These are phyloP conservation scores for Cricetomys ansorgei DNA, from an alignment of 2,113 vertebrate genomes.

Conservation along the genomic window DNA sequence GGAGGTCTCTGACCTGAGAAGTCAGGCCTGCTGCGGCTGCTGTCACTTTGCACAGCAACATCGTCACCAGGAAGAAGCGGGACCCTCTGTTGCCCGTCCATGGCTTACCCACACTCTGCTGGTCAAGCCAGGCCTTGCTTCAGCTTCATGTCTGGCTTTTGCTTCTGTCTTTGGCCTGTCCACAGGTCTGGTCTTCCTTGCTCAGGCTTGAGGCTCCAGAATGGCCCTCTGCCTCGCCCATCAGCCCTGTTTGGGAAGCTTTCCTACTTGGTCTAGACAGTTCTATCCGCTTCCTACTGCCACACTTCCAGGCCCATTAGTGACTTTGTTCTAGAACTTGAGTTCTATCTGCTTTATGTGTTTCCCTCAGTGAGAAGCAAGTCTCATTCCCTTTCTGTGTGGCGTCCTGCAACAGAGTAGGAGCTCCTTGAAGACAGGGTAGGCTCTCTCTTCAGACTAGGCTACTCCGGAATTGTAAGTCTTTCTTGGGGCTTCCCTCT, in stretches of 20 bases:
- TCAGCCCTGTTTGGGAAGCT: neutral
- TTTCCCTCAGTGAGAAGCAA: neutral
- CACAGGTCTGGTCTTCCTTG: neutral
- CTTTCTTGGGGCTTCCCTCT: neutral
- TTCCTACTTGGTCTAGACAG: neutral
- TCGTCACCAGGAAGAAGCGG: too few species aligned
- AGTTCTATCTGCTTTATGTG: neutral
- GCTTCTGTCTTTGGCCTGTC: neutral
- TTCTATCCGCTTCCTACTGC: neutral
- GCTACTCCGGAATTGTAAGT: neutral
- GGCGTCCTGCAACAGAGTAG: neutral
- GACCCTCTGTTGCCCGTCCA: too few species aligned
- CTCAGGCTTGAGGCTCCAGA: neutral
- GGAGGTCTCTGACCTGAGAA: neutral
- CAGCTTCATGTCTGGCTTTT: neutral
- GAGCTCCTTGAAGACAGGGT: neutral
- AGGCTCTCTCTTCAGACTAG: neutral
- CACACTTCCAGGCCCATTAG: neutral
- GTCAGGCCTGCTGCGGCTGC: neutral
- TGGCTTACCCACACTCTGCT: neutral
- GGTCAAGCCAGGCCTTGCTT: neutral
- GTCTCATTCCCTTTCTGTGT: neutral
- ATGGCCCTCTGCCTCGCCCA: neutral
- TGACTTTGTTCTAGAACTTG: neutral
- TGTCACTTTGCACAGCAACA: neutral